phyloP scores from a whole-genome alignment of 2,888 invertebrate genomes.

The Syrphus vitripennis region DNA sequence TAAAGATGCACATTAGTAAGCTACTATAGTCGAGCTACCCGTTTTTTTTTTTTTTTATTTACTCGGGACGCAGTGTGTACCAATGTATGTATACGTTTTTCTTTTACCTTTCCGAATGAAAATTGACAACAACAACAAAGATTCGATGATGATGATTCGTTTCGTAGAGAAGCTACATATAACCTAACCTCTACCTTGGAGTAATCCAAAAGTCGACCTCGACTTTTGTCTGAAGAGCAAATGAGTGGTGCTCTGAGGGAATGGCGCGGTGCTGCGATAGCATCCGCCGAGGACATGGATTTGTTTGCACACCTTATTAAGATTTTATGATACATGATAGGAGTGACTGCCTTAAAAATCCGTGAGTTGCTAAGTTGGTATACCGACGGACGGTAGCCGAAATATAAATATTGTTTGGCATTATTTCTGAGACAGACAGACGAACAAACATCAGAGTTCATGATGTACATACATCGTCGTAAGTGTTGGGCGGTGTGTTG shows the following conservation, averaged over 20 bases:
- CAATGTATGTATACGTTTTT: constrained; percentile 24
- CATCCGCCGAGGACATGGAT: constrained; percentile 42
- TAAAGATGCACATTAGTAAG: constrained; percentile 66
- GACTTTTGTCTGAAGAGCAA: constrained; percentile 47
- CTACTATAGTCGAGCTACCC: constrained; percentile 48
- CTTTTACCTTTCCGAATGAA: constrained; percentile 64
- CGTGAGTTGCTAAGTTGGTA: constrained; percentile 46
- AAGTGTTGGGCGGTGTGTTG: background rate
- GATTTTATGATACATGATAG: constrained; percentile 71
- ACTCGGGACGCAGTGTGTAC: constrained; percentile 40
- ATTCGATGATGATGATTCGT: constrained; percentile 46
- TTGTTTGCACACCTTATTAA: constrained; percentile 70
- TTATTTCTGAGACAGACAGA: constrained; percentile 65
- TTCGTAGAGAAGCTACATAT: constrained; percentile 47
- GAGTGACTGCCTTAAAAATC: constrained; percentile 43
- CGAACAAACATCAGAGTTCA: constrained; percentile 42
- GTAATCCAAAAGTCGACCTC: constrained; percentile 53
- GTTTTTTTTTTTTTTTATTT: constrained; percentile 52
- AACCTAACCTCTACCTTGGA: constrained; percentile 33
- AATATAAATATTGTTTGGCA: constrained; percentile 62
- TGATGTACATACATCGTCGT: constrained; percentile 6
- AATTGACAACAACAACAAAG: constrained; percentile 42
- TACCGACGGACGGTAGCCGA: constrained; percentile 28
- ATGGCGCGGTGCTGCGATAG: constrained; percentile 16
- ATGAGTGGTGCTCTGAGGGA: constrained; percentile 34